These are phyloP conservation scores for Varanus komodoensis DNA, from an alignment of 2,113 vertebrate species.

Conservation along the genomic window DNA sequence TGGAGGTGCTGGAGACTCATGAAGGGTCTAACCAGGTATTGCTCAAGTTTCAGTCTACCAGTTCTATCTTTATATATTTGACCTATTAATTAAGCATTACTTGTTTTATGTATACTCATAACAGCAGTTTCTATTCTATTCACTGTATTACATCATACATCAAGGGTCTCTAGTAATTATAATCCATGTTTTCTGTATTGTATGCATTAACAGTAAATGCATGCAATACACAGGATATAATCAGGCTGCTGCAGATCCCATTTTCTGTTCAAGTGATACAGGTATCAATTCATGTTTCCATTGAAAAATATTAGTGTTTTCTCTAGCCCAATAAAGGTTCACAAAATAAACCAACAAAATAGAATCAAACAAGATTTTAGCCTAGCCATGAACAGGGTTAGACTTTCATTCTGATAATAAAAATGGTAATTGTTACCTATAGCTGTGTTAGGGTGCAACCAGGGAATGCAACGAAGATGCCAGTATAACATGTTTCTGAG, in stretches of 20 bases:
- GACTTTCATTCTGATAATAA: not conserved
- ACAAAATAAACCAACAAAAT: slow-evolving; percentile 9
- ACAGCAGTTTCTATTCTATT: slow-evolving; percentile 34
- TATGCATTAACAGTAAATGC: not conserved
- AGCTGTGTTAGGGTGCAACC: slow-evolving; percentile 46
- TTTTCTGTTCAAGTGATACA: slow-evolving; percentile 11
- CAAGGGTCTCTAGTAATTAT: not conserved
- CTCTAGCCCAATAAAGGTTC: not conserved
- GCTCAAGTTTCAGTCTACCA: not conserved
- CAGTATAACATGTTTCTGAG: slow-evolving; percentile 10
- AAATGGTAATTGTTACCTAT: slow-evolving; percentile 16
- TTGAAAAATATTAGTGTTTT: rapidly evolving
- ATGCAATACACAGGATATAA: not conserved
- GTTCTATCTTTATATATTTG: slow-evolving; percentile 31
- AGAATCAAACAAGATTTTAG: not conserved
- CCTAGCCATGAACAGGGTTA: slow-evolving; percentile 2
- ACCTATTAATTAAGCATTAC: not conserved
- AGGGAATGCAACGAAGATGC: slow-evolving; percentile 40
- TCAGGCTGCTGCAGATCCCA: not conserved
- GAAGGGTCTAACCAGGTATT: not conserved
- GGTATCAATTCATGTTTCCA: rapidly evolving
- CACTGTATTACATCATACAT: slow-evolving; percentile 32
- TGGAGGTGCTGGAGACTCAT: not conserved
- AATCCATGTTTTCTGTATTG: not conserved
- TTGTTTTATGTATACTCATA: slow-evolving; percentile 19